Conservation (phyloP, 2,113 vertebrate genomes). For the Phrynosoma blainvillii region DNA sequence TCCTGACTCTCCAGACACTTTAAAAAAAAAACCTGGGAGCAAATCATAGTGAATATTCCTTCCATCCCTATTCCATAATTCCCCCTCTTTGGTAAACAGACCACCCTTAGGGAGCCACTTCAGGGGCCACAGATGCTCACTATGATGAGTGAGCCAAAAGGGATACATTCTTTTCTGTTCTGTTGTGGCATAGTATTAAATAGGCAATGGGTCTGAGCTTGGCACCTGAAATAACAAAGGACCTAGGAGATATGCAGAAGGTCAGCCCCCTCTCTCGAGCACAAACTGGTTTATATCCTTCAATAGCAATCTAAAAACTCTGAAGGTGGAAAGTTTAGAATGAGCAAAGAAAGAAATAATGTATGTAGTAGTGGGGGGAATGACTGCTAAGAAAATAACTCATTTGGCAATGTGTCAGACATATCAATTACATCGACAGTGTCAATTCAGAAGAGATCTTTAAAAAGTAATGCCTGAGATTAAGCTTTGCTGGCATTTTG, state of each 20-base stretch:
- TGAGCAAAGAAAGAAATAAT: conserved; percentile 43
- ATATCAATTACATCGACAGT: conserved; percentile 42
- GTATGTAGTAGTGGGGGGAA: conserved; percentile 39
- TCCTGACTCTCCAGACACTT: no score
- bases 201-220: background rate
- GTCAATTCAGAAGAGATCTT: conserved; percentile 53
- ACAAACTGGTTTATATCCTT: background rate
- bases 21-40: no score
- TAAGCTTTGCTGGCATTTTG: background rate
- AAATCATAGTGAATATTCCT: no score
- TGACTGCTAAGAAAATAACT: conserved; percentile 58
- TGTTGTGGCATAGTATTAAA: background rate
- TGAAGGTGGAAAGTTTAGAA: conserved; percentile 57
- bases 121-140: background rate
- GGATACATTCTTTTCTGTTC: background rate
- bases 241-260: background rate
- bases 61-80: no score
- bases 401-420: conserved; percentile 61
- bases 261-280: conserved; percentile 41
- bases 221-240: conserved; percentile 28
- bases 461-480: conserved; percentile 56
- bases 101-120: background rate
- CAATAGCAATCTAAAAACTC: conserved; percentile 6
- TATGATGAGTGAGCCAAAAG: background rate
- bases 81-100: no score